Evolutionary conservation across 2,888 invertebrate species (phyloP), one percentile per base, ranked within the genome.

Genomic region (Andricus quercusramuli): DNA sequence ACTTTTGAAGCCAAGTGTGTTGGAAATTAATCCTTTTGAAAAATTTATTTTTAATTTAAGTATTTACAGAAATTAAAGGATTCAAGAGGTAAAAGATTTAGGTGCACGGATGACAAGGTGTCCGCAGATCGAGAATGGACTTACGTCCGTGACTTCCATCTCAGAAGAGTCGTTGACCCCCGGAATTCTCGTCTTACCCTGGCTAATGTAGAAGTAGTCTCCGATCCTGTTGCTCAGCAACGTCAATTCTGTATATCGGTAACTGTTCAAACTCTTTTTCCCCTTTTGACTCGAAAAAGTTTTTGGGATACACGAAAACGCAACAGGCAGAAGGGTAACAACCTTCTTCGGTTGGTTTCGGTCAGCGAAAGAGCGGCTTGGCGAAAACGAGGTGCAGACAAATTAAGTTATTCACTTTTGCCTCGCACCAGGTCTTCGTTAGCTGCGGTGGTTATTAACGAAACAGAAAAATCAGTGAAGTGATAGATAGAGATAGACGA

Each of bases 111-210:
- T 78, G 80, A 79, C 77, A 51, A 74, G 74, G 74, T 74, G 32
- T 51, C 56, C 56, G 79, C 82, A 81, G 81, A 65, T 82, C 78
- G 81, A 82, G 82, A 90, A 82, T 87, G 89, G 91, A 96, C 97
- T 97, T 97, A 97, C 97, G 94, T 97, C 96, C 92, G 97, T 97
- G 92, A 95, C 94, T 93, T 95, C 95, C 95, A 97, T 97, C 94
- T 98, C 98, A 93, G 96, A 96, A 91, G 94, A 95, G 95, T 99
- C 99, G 95, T 98, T 98, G 94, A 99, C 96, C 93, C 97, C 97
- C 93, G 98, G 98, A 93, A 99, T 98, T 94, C 96, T 96, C 92
- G 96, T 97, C 95, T 97, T 97, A 94, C 98, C 98, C 95, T 98
- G 98, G 94, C 97, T 96, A 94, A 98, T 96, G 95, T 96, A 97